phyloP scores from a whole-genome alignment of 2,888 invertebrate genomes.

The Galeopsomyia nigrocyanea region DNA sequence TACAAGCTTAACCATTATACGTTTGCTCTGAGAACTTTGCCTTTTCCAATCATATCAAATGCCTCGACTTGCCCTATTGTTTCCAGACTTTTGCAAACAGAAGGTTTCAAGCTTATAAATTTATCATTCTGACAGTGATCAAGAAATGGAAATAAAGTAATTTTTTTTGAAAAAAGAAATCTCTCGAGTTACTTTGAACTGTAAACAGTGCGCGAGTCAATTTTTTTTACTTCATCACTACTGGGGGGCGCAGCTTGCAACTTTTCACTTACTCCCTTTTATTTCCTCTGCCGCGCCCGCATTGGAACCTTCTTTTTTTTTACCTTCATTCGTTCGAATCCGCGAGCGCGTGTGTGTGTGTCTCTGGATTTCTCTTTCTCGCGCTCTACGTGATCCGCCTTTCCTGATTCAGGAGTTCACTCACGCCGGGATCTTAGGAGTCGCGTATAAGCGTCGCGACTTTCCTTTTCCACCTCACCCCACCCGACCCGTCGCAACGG shows the following conservation, averaged over 20 bases:
- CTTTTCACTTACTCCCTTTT: constrained; percentile 25
- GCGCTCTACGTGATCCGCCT: constrained; percentile 39
- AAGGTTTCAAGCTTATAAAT: too few species aligned
- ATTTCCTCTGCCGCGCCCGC: not conserved
- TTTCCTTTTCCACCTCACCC: not conserved
- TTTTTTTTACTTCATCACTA: not conserved
- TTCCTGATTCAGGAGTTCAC: constrained; percentile 42
- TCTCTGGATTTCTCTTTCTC: constrained; percentile 28
- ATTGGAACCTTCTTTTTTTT: constrained; percentile 21
- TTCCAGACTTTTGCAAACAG: too few species aligned
- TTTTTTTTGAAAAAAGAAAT: too few species aligned
- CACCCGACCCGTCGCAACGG: too few species aligned
- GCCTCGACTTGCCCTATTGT: too few species aligned
- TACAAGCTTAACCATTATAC: constrained; percentile 22
- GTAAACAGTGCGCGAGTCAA: not conserved
- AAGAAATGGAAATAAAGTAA: too few species aligned
- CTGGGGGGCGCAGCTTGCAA: not conserved
- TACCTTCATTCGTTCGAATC: constrained; percentile 41
- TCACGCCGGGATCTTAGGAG: constrained; percentile 17
- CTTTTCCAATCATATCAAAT: not conserved
- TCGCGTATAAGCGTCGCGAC: not conserved
- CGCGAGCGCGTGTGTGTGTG: constrained; percentile 10
- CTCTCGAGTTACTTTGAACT: not conserved
- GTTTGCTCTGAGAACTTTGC: constrained; percentile 13
- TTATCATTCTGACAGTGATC: too few species aligned